Conservation (phyloP, 2,888 invertebrate species). For the Acanthosepion esculentum region DNA sequence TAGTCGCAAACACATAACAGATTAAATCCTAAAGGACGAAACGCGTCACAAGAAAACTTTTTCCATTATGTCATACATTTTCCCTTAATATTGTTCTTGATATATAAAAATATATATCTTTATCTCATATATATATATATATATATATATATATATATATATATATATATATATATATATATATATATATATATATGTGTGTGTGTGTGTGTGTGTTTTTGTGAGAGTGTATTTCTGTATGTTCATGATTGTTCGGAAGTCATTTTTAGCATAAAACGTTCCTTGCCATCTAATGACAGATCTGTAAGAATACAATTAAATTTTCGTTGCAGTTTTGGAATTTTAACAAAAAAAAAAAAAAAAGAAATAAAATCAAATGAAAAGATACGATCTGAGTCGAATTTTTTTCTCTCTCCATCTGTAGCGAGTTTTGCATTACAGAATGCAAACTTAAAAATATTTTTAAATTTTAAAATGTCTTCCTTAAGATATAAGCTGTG, state of each 20-base stretch:
- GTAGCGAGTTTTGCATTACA: neutral
- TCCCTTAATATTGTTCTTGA: no score
- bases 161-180: neutral
- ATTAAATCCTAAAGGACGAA: no score
- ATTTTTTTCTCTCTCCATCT: neutral
- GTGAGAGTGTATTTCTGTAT: neutral
- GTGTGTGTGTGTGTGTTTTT: neutral
- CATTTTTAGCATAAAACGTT: neutral
- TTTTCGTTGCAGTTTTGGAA: neutral
- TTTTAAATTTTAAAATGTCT: neutral
- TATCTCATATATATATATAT: neutral
- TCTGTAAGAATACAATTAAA: neutral
- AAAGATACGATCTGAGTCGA: no score
- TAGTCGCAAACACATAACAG: no score
- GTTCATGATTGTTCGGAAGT: neutral
- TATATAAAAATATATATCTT: neutral
- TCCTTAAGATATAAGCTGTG: neutral
- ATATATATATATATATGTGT: neutral
- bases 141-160: slow-evolving; percentile 37
- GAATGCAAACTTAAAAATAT: neutral
- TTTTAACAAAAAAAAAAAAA: neutral
- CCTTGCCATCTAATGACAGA: neutral
- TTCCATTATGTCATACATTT: neutral
- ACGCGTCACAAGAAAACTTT: no score
- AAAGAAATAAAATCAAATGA: no score